phyloP scores from a whole-genome alignment of 2,797 vertebrate genomes.

The Sebastes steindachneri region DNA sequence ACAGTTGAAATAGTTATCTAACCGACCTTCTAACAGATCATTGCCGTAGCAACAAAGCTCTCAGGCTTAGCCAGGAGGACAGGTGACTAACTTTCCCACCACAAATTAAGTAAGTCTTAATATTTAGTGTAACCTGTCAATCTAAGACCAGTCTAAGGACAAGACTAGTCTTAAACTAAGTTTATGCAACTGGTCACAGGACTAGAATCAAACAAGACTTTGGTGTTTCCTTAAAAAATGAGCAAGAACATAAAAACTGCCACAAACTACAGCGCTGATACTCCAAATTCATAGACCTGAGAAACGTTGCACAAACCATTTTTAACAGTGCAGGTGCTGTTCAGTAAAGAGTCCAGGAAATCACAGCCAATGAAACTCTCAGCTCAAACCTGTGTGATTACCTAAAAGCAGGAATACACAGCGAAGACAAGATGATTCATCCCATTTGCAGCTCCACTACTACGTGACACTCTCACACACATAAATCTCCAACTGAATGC shows the following conservation, averaged over 20 bases:
- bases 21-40: no score
- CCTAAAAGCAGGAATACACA: constrained; percentile 6
- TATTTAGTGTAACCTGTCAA: background rate
- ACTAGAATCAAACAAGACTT: background rate
- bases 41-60: no score
- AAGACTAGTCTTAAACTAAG: background rate
- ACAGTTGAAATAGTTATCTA: background rate
- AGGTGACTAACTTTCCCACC: no score
- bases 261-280: background rate
- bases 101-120: background rate
- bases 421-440: constrained; percentile 13
- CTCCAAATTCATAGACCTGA: background rate
- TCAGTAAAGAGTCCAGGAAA: background rate
- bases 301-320: background rate
- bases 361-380: background rate
- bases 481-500: constrained; percentile 14
- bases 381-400: background rate
- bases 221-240: background rate
- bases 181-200: background rate
- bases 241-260: background rate
- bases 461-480: background rate
- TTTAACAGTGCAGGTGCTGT: background rate
- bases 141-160: background rate
- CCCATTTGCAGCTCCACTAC: constrained; percentile 1
- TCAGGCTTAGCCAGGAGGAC: no score